Percentiles rank a stretch among this genome's conserved stretches.
Evolutionary conservation across 2,888 invertebrate genomes (phyloP).

Genomic region (Athalia cordata): DNA sequence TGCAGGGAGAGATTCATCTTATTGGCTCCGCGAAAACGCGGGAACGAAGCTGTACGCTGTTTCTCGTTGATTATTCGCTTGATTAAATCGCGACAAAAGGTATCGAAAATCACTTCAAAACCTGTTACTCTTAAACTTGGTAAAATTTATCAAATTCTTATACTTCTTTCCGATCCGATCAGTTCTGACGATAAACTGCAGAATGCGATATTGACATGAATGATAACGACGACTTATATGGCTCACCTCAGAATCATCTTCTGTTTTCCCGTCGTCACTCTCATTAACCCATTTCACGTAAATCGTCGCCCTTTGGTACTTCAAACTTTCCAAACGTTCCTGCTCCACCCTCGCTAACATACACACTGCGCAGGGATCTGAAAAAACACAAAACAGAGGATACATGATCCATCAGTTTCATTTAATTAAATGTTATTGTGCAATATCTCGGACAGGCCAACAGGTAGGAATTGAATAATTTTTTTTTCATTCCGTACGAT

Average conservation of each 20-base stretch:
- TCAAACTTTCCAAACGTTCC: conserved; percentile 67
- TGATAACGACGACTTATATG: too few species aligned
- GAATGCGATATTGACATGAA: background rate
- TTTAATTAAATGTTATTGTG: too few species aligned
- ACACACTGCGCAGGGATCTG: conserved; percentile 65
- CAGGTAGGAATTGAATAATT: background rate
- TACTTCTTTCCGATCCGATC: background rate
- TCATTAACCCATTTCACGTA: conserved; percentile 69
- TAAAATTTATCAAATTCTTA: background rate
- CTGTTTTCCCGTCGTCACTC: conserved; percentile 61
- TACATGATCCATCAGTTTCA: background rate
- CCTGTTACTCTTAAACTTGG: background rate
- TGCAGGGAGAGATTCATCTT: conserved; percentile 6
- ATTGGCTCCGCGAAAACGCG: background rate
- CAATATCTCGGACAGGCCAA: background rate
- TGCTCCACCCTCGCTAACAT: conserved; percentile 66
- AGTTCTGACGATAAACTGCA: background rate
- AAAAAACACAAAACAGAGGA: conserved; percentile 44
- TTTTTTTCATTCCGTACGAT: too few species aligned
- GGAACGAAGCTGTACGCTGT: background rate
- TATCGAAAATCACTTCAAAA: background rate
- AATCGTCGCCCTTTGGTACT: conserved; percentile 69
- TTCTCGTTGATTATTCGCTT: too few species aligned
- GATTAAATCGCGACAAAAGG: too few species aligned
- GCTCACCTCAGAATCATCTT: conserved; percentile 61